Evolutionary conservation across 2,797 vertebrate species (phyloP), one percentile per base, ranked within the genome.

Genomic region (Sparidentex hasta): DNA sequence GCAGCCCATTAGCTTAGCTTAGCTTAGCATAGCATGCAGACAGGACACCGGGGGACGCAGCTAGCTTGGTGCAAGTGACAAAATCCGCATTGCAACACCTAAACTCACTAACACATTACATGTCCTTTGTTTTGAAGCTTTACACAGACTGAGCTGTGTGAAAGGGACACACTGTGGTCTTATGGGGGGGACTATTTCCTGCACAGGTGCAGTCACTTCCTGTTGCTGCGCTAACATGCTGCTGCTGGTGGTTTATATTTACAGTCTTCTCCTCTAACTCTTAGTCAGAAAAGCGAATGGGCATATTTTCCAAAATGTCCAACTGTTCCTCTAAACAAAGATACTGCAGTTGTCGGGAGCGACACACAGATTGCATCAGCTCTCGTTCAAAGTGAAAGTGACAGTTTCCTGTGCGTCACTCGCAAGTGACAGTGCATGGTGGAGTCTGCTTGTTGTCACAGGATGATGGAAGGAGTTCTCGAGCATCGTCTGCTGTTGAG

Each of bases 61-160:
- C 12, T 51, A n/a, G 46, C 46, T 18, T 16, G 14, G 23, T 25
- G 50, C 56, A 33, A 46, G 2, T 12, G 44, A 65, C 7, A 57
- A 1, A 11, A 27, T 17, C 23, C 14, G 20, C 5, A 1, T 43
- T 0, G 27, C n/a, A 33, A 23, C 12, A 54, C 4, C 43, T 12
- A 11, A 59, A 1, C 38, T 59, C 0, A 27, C 0, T 6, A 29
- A 17, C 33, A 44, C 0, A 2, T 17, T 21, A 1, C 33, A 16
- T 65, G 3, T 7, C 2, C 27, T 51, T 38, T 46, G 11, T 64
- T 74, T 64, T 74, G 59, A 58, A 63, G 29, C 12, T 63, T 50
- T 38, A 44, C 57, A 85, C 56, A 81, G 7, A 20, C 21, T 33
- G 23, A 71, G 14, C 51, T 65, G 33, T 56, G 21, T 33, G 7